phyloP scores from a whole-genome alignment of 2,888 invertebrate species.

The Poecilus cupreus region DNA sequence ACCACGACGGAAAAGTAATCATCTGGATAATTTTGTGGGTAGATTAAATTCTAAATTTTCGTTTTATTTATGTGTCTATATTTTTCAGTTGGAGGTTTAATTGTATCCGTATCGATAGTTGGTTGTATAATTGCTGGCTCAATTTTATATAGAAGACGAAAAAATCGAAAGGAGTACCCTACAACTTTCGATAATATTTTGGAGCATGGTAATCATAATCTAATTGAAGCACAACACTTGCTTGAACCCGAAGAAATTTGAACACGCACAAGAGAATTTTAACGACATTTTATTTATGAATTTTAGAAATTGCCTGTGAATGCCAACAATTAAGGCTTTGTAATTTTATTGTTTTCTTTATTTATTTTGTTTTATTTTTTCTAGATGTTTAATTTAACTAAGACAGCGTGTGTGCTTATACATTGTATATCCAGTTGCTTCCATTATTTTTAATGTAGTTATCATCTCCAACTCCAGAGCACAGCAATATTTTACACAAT shows the following conservation, averaged over 20 bases:
- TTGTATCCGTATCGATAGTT: constrained; percentile 68
- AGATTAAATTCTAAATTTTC: not conserved
- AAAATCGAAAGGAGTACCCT: constrained; percentile 70
- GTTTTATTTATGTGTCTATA: constrained; percentile 22
- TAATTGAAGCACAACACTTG: constrained; percentile 71
- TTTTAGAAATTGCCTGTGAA: not conserved
- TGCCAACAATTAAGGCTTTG: not conserved
- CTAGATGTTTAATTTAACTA: constrained; percentile 3
- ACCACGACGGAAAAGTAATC: too few species aligned
- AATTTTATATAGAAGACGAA: constrained; percentile 70
- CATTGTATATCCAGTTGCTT: not conserved
- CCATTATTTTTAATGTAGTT: not conserved
- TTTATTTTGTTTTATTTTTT: constrained; percentile 26
- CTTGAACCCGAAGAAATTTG: constrained; percentile 70
- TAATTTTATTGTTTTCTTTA: not conserved
- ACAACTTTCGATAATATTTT: constrained; percentile 67
- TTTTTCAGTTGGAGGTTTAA: constrained; percentile 69
- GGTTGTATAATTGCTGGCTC: constrained; percentile 69
- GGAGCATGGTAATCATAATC: constrained; percentile 64
- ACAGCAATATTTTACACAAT: constrained; percentile 4
- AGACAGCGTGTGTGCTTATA: not conserved
- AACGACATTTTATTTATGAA: not conserved
- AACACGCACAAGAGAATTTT: not conserved
- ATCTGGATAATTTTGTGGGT: constrained; percentile 16
- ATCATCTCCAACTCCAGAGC: not conserved